These are phyloP conservation scores for Zelleria hepariella DNA, from an alignment of 2,888 invertebrate genomes.

Conservation along the genomic window DNA sequence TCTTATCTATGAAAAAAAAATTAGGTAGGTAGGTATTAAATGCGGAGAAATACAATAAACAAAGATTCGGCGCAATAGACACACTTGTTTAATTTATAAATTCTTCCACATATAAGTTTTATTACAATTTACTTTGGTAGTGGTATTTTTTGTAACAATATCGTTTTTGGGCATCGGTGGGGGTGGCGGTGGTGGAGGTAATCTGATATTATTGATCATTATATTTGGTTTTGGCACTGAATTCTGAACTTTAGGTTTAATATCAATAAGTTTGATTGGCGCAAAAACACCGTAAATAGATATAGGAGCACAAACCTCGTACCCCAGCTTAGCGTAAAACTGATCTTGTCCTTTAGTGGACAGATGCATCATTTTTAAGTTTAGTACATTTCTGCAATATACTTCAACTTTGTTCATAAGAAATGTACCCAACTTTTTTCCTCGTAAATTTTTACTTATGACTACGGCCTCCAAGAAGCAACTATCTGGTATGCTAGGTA, in stretches of 20 bases:
- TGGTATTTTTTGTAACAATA: conserved; percentile 23
- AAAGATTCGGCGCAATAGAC: too few relatives aligned
- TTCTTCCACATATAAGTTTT: conserved; percentile 59
- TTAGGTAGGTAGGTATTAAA: too few relatives aligned
- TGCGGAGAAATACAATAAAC: too few relatives aligned
- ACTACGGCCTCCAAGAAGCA: conserved; percentile 89
- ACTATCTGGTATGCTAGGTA: conserved; percentile 77
- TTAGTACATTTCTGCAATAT: conserved; percentile 75
- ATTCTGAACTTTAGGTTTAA: conserved; percentile 23
- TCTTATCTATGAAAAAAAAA: not conserved
- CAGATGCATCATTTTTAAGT: conserved; percentile 76
- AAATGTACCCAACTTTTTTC: conserved; percentile 82
- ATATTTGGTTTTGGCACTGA: conserved; percentile 23
- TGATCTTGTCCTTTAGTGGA: conserved; percentile 82
- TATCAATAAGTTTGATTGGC: conserved; percentile 18
- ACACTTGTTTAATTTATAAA: conserved; percentile 21
- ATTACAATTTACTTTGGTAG: conserved; percentile 36
- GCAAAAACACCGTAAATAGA: conserved; percentile 74
- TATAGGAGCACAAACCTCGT: conserved; percentile 76
- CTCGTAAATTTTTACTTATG: conserved; percentile 78
- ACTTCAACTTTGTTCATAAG: conserved; percentile 82
- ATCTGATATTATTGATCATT: conserved; percentile 8
- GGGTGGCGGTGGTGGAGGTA: conserved; percentile 36
- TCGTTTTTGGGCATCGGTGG: conserved; percentile 49
- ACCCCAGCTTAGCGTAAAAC: conserved; percentile 83